phyloP scores from a whole-genome alignment of 2,888 invertebrate species.

The Leucophenga maculata region DNA sequence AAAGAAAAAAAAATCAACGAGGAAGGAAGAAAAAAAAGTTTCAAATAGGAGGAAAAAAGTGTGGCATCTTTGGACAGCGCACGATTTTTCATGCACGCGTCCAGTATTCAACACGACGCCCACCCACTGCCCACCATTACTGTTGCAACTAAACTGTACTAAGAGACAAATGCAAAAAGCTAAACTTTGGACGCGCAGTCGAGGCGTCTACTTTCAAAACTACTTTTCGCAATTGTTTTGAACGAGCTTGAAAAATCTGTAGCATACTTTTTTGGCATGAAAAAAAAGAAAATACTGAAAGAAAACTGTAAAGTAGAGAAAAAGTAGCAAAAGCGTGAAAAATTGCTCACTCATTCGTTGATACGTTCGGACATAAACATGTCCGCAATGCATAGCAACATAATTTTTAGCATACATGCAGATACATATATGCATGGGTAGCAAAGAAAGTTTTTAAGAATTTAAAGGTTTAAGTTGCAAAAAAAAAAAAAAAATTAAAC shows the following conservation, averaged over 20 bases:
- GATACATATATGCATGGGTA: conserved; percentile 3
- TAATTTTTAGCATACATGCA: conserved; percentile 44
- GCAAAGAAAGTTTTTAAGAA: not conserved
- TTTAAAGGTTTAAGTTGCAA: no score
- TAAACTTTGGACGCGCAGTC: no score
- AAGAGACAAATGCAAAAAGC: no score
- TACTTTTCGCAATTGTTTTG: conserved; percentile 63
- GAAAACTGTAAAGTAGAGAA: conserved; percentile 45
- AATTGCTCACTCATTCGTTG: not conserved
- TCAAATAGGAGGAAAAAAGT: not conserved
- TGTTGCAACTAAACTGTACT: no score
- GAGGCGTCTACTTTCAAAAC: conserved; percentile 44
- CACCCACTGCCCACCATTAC: no score
- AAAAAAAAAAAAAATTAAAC: no score
- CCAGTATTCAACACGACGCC: not conserved
- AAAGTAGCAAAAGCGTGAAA: conserved; percentile 50
- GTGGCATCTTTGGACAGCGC: not conserved
- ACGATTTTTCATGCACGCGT: not conserved
- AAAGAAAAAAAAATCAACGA: not conserved
- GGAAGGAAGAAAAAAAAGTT: not conserved
- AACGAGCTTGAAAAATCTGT: conserved; percentile 48
- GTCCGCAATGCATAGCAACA: conserved; percentile 56
- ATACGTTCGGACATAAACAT: conserved; percentile 56
- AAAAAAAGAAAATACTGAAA: not conserved
- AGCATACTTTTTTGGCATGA: conserved; percentile 31